Conservation (phyloP, 92 coral and sea anemone genomes). For the Porites rus region DNA sequence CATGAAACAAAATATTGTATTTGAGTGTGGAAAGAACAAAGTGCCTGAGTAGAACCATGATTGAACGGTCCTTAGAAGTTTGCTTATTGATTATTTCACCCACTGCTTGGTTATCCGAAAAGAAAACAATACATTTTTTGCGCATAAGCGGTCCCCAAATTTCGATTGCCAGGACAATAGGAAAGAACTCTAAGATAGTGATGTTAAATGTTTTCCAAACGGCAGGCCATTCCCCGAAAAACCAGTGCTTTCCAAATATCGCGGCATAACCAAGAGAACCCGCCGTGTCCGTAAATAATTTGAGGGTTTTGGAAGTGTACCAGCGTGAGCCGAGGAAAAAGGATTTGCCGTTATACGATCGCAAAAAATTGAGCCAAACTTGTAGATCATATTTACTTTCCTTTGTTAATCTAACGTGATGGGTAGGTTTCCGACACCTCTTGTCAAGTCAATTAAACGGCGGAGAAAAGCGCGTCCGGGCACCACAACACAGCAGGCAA, state of each 20-base stretch:
- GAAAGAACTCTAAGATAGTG: no score
- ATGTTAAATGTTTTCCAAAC: no score
- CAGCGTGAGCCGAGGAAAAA: constrained; percentile 36
- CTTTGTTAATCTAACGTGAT: background rate
- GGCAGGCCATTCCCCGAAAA: no score
- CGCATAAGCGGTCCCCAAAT: constrained; percentile 37
- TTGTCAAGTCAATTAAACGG: constrained; percentile 40
- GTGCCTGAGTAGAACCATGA: background rate
- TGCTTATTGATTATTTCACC: no score
- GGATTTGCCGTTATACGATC: constrained; percentile 31
- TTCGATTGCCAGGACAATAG: constrained; percentile 53
- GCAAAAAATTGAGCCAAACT: constrained; percentile 29
- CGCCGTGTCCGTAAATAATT: background rate
- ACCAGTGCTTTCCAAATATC: background rate
- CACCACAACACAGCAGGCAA: background rate
- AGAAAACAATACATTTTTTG: background rate
- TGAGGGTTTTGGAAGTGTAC: background rate
- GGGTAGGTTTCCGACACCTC: constrained; percentile 32
- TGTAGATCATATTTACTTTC: constrained; percentile 33
- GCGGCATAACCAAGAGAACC: background rate
- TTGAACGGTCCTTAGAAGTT: no score
- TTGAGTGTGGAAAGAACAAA: constrained; percentile 3
- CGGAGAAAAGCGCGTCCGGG: background rate
- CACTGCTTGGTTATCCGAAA: no score
- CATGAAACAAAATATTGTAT: no score